These are phyloP conservation scores for Leucoma salicis DNA, from an alignment of 2,888 invertebrate genomes.

Conservation along the genomic window DNA sequence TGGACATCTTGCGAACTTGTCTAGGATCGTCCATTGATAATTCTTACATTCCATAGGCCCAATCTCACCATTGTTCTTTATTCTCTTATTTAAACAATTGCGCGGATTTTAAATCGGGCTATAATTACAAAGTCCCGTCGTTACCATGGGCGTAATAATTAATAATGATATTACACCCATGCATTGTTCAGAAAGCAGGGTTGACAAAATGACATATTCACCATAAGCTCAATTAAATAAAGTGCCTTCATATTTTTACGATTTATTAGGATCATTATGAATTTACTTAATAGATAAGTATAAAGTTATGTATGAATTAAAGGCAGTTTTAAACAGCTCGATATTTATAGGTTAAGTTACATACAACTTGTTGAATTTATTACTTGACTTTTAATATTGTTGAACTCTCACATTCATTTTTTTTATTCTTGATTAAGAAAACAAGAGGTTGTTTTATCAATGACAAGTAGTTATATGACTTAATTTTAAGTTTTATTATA, in stretches of 20 bases:
- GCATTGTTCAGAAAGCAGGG: constrained; percentile 45
- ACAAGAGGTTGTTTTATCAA: constrained; percentile 42
- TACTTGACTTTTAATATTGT: constrained; percentile 65
- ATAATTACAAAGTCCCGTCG: too few species aligned
- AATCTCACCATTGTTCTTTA: too few species aligned
- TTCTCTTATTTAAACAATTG: too few species aligned
- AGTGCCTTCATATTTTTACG: constrained; percentile 52
- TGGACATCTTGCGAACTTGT: too few species aligned
- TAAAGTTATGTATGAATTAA: constrained; percentile 14
- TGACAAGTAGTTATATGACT: constrained; percentile 40
- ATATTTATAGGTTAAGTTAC: constrained; percentile 37
- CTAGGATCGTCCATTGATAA: too few species aligned
- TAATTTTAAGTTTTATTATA: constrained; percentile 21
- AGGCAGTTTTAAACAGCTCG: constrained; percentile 41
- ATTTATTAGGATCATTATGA: constrained; percentile 33
- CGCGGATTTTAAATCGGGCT: too few species aligned
- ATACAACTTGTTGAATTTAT: constrained; percentile 41
- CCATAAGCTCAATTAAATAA: constrained; percentile 56
- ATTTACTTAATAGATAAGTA: constrained; percentile 35
- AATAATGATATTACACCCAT: too few species aligned
- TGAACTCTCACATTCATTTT: constrained; percentile 57
- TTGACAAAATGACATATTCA: constrained; percentile 54
- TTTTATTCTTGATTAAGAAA: constrained; percentile 36
- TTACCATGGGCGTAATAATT: too few species aligned
- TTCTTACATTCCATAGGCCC: too few species aligned